Evolutionary conservation across 2,113 vertebrate genomes (phyloP), one percentile per base, ranked within the genome.

Genomic region (Craseonycteris thonglongyai): DNA sequence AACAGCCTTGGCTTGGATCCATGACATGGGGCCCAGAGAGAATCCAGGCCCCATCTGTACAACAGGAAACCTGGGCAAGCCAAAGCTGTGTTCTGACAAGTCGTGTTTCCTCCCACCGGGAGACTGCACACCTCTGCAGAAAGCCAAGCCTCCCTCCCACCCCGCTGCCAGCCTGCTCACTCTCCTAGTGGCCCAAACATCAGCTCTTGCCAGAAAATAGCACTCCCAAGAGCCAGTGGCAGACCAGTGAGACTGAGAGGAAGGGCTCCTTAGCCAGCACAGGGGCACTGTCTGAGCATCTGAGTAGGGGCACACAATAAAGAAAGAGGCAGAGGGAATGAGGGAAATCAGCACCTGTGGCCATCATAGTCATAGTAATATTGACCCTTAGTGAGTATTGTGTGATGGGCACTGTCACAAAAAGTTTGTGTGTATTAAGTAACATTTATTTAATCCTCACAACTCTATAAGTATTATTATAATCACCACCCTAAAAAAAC

Each of bases 1-100:
- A 80, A 87, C 40, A 54, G 51, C 49, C 69, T 93, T 6, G 0
- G 1, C 81, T 8, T 66, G 51, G 80, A 97, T 92, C 81, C 97
- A 91, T 75, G 51, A 92, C 51, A 93, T 85, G 42, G 76, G 56
- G 54, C 49, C 69, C 79, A 89, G 63, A 86, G 95, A 92, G 66
- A 87, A 49, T 79, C 30, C 9, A 76, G 49, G 76, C 54, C 80
- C 86, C 75, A 95, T 90, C 2, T 3, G 88, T 81, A 65, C 85
- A 91, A 65, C 2, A 85, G 59, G 88, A 90, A 63, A 72, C 81
- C 65, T 93, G 83, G 93, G 72, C 69, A 93, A 93, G 74, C 33
- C 54, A 68, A 86, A 94, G 30, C 86, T 80, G 38, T 91, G 93
- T 93, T 95, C 78, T 76, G 51, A 95, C 87, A 87, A 81, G 78